These are phyloP conservation scores for Chelonus insularis DNA, from an alignment of 1,140 invertebrate genomes.

Conservation along the genomic window DNA sequence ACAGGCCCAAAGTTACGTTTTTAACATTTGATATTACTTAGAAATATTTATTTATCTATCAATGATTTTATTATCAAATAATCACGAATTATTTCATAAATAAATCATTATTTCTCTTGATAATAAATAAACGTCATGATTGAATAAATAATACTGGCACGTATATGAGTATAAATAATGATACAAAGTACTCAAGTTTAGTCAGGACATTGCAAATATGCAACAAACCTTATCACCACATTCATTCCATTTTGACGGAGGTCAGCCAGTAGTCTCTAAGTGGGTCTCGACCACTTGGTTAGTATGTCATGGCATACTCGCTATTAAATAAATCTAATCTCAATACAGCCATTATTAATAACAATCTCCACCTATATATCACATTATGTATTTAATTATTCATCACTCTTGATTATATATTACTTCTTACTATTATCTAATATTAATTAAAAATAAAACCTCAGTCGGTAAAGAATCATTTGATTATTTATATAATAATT, in stretches of 20 bases:
- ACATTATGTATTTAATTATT: too few relatives aligned
- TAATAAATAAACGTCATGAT: too few relatives aligned
- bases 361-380: too few relatives aligned
- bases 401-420: too few relatives aligned
- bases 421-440: too few relatives aligned
- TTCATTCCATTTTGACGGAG: slow-evolving; percentile 57
- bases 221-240: slow-evolving; percentile 55
- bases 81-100: too few relatives aligned
- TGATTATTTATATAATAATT: too few relatives aligned
- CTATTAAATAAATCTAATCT: slow-evolving; percentile 55
- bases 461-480: too few relatives aligned
- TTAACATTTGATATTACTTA: background rate
- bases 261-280: slow-evolving; percentile 55
- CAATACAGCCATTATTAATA: slow-evolving; percentile 43
- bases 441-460: too few relatives aligned
- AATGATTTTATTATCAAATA: background rate
- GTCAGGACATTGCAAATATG: too few relatives aligned
- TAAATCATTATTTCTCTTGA: too few relatives aligned
- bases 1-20: slow-evolving; percentile 8
- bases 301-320: slow-evolving; percentile 58
- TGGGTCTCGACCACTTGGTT: slow-evolving; percentile 64
- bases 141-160: slow-evolving; percentile 40
- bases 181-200: slow-evolving; percentile 37
- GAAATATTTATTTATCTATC: background rate
- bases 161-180: background rate